These are phyloP conservation scores for Bradypodion pumilum DNA, from an alignment of 2,797 vertebrate genomes.

Conservation along the genomic window DNA sequence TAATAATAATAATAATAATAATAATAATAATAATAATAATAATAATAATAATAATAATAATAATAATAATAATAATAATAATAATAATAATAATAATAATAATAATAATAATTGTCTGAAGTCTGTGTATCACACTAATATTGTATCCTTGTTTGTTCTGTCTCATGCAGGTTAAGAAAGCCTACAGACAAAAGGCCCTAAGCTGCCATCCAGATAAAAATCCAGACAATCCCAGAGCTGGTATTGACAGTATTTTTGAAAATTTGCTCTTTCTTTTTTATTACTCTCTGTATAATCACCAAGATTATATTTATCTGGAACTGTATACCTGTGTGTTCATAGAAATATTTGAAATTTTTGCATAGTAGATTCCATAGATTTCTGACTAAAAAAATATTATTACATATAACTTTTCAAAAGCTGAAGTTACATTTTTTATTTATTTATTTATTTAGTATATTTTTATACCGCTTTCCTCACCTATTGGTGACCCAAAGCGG, in stretches of 20 bases:
- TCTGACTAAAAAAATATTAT: fast-evolving
- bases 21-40: too few species aligned
- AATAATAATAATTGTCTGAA: too few species aligned
- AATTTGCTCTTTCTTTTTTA: fast-evolving
- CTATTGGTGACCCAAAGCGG: too few species aligned
- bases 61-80: too few species aligned
- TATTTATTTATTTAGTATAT: too few species aligned
- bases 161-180: conserved; percentile 90
- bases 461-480: too few species aligned
- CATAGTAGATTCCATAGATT: fast-evolving
- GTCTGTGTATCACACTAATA: neutral
- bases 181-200: conserved; percentile 92
- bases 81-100: too few species aligned
- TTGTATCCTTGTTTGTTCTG: conserved; percentile 25
- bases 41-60: too few species aligned
- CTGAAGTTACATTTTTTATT: fast-evolving
- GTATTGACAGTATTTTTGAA: conserved; percentile 69
- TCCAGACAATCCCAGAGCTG: conserved; percentile 94
- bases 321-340: neutral
- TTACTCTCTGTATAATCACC: fast-evolving
- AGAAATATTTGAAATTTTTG: neutral
- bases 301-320: neutral
- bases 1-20: too few species aligned
- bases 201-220: conserved; percentile 98
- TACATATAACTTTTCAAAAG: neutral